Conservation (phyloP, 2,888 invertebrate species). For the Sesia apiformis region DNA sequence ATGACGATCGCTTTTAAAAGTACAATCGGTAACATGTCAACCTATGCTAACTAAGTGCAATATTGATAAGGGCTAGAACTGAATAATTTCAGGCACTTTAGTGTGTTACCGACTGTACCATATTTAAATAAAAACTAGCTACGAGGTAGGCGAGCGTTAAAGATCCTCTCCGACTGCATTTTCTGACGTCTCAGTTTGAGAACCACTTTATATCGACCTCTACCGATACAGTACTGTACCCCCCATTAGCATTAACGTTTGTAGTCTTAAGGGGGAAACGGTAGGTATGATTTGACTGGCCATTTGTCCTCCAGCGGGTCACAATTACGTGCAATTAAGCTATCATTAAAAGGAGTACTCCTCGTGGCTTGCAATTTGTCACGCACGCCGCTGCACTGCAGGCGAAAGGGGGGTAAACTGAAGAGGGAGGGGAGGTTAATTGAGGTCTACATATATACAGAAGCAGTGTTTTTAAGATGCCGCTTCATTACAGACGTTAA, state of each 20-base stretch:
- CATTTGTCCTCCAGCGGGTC: background rate
- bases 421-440: background rate
- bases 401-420: slow-evolving; percentile 2
- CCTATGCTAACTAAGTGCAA: too few relatives aligned
- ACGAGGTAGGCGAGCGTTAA: background rate
- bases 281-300: background rate
- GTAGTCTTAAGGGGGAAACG: background rate
- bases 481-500: background rate
- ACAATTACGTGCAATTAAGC: slow-evolving; percentile 48
- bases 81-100: too few relatives aligned
- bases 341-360: slow-evolving; percentile 35
- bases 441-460: background rate
- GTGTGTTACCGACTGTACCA: too few relatives aligned
- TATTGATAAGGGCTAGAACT: too few relatives aligned
- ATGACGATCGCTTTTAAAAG: background rate
- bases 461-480: background rate
- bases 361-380: slow-evolving; percentile 38
- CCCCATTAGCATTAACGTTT: background rate
- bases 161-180: background rate
- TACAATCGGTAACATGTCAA: background rate
- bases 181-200: background rate
- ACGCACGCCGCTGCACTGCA: slow-evolving; percentile 27
- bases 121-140: background rate
- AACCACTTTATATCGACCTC: background rate
- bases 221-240: background rate